A percentile compares a stretch with the other conserved stretches of the same genome.
Evolutionary conservation across 2,888 invertebrate species (phyloP).

Genomic region (Chydorus sphaericus): DNA sequence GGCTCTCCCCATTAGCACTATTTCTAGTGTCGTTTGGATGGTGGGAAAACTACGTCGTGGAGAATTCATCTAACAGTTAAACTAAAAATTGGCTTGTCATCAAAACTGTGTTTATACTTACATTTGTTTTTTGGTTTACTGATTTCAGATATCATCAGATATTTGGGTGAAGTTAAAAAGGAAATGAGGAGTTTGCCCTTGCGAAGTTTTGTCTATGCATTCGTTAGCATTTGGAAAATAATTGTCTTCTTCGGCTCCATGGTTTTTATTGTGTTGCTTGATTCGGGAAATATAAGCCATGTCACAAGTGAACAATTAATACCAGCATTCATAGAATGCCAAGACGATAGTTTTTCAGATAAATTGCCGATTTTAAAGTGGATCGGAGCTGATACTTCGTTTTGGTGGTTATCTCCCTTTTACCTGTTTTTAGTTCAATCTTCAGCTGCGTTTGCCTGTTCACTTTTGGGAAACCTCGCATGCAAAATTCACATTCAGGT

Average conservation of each 20-base stretch:
- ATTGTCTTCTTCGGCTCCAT: conserved; percentile 49
- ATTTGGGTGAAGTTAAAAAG: conserved; percentile 35
- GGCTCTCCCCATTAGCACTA: conserved; percentile 46
- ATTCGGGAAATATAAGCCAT: conserved; percentile 22
- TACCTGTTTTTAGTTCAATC: conserved; percentile 26
- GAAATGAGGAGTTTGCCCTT: conserved; percentile 46
- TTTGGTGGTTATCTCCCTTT: conserved; percentile 17
- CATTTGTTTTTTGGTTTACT: too few species aligned
- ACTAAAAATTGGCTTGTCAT: conserved; percentile 15
- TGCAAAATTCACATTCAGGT: conserved; percentile 36
- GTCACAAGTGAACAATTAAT: conserved; percentile 24
- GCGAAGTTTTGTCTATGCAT: conserved; percentile 55
- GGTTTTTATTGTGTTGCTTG: conserved; percentile 38
- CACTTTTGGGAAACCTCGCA: conserved; percentile 32
- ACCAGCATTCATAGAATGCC: conserved; percentile 8
- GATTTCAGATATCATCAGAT: conserved; percentile 30
- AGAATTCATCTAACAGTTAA: conserved; percentile 21
- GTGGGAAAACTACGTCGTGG: conserved; percentile 64
- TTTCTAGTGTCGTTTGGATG: conserved; percentile 57
- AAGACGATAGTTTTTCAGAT: conserved; percentile 37
- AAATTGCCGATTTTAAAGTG: too few species aligned
- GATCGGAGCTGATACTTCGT: not conserved
- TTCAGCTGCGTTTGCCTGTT: conserved; percentile 28
- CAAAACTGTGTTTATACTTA: too few species aligned
- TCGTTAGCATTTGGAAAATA: conserved; percentile 61